Percentiles rank a stretch among this genome's conserved stretches.
Conservation (phyloP, 2,797 vertebrate genomes). For the Argentina silus region DNA sequence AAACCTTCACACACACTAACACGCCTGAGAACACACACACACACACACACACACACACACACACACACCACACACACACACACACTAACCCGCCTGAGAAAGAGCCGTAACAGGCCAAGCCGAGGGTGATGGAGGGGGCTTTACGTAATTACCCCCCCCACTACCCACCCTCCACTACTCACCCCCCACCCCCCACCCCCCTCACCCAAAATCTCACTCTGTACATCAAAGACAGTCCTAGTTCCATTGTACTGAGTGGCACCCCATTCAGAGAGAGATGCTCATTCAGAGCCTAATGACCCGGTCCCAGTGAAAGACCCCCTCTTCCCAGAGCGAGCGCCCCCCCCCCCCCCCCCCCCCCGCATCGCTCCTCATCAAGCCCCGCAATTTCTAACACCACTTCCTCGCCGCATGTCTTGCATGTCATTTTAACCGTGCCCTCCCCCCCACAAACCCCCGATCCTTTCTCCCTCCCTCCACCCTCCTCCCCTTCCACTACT, state of each 20-base stretch:
- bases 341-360: not conserved
- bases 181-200: constrained; percentile 20
- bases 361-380: constrained; percentile 21
- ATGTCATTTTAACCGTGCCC: constrained; percentile 52
- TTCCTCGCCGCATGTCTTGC: constrained; percentile 31
- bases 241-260: constrained; percentile 43
- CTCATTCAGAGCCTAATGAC: constrained; percentile 64
- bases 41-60: too few relatives aligned
- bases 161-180: too few relatives aligned
- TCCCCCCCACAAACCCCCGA: not conserved
- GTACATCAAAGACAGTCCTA: constrained; percentile 56
- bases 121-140: constrained; percentile 40
- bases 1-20: constrained; percentile 29
- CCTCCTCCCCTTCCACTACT: too few relatives aligned
- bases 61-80: too few relatives aligned
- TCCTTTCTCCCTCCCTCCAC: not conserved
- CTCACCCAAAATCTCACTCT: constrained; percentile 25
- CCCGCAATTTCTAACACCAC: constrained; percentile 12
- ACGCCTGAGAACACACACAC: too few relatives aligned
- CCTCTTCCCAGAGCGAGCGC: constrained; percentile 10
- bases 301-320: constrained; percentile 46
- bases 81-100: constrained; percentile 35
- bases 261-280: constrained; percentile 52
- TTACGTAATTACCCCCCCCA: constrained; percentile 50
- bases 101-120: constrained; percentile 30